Evolutionary conservation across 2,113 vertebrate genomes (phyloP), one percentile per base, ranked within the genome.

Genomic region (Catagonus wagneri): DNA sequence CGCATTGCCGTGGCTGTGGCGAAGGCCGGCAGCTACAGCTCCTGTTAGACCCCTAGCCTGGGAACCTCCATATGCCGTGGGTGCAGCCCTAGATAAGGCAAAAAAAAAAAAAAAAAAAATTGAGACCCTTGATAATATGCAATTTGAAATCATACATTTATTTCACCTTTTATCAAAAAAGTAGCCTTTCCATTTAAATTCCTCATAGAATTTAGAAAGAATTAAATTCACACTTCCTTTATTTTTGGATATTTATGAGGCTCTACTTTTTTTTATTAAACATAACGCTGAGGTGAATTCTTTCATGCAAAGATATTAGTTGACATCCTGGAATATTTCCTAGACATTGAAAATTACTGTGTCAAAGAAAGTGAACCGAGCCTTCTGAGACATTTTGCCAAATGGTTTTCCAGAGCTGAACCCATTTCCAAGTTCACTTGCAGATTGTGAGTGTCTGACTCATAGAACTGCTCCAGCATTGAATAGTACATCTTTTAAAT

Each of bases 361-460:
- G 39, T 92, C 39, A 74, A 63, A 86, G 72, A 61, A 75, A 54
- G 29, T 69, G 74, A 90, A 25, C 58, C 52, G 69, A 74, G 50
- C 22, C 75, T 93, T 39, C 56, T 71, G 83, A 94, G 92, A 89
- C 39, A 54, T 90, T 92, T 87, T 97, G 96, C 36, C 84, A 92
- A 92, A 50, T 6, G 88, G 65, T 15, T n/a, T 92, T 95, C 61
- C 76, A 61, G 66, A 81, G 80, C 0, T 86, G 89, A 93, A 93
- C 79, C 25, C 25, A 54, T 52, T 58, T 63, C 54, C 34, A 83
- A 97, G 72, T 85, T 86, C 56, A 80, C 1, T 61, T 44, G 34
- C 19, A 74, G 22, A 66, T 60, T 60, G 11, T n/a, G n/a, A 69
- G 20, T 12, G 9, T 71, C 61, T 91, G 72, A 68, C 78, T 92